phyloP scores from a whole-genome alignment of 2,888 invertebrate species.

The Alitta virens region DNA sequence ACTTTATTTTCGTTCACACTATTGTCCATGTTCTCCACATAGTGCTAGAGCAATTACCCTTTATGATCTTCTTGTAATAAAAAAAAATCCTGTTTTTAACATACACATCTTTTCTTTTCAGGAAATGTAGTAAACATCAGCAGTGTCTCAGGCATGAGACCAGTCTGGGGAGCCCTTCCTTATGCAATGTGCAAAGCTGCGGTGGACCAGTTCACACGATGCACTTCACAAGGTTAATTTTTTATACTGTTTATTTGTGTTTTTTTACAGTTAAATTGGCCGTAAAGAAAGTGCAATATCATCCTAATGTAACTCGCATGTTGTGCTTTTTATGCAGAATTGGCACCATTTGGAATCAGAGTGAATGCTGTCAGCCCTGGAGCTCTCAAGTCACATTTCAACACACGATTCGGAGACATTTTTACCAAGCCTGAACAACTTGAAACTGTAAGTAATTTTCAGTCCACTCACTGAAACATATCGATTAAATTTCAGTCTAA shows the following conservation, averaged over 20 bases:
- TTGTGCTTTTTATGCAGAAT: neutral
- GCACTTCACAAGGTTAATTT: neutral
- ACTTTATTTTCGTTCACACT: too few relatives aligned
- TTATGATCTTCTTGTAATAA: too few relatives aligned
- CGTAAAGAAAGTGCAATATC: neutral
- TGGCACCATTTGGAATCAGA: neutral
- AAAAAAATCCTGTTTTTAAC: too few relatives aligned
- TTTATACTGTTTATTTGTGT: too few relatives aligned
- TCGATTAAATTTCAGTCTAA: neutral
- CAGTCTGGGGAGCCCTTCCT: neutral
- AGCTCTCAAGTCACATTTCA: constrained; percentile 6
- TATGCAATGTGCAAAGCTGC: constrained; percentile 6
- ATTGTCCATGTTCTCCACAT: too few relatives aligned
- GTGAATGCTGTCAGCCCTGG: neutral
- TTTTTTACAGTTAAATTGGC: neutral
- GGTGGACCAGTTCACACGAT: constrained; percentile 6
- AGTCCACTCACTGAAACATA: too few relatives aligned
- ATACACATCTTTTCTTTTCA: too few relatives aligned
- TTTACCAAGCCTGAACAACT: constrained; percentile 2
- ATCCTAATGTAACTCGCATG: neutral
- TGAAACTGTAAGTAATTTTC: neutral
- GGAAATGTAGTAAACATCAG: constrained; percentile 6
- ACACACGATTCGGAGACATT: constrained; percentile 5
- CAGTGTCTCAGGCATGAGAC: constrained; percentile 6
- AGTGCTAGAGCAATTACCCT: too few relatives aligned